Conservation (phyloP, 2,797 vertebrate genomes). For the Poecile montanus region DNA sequence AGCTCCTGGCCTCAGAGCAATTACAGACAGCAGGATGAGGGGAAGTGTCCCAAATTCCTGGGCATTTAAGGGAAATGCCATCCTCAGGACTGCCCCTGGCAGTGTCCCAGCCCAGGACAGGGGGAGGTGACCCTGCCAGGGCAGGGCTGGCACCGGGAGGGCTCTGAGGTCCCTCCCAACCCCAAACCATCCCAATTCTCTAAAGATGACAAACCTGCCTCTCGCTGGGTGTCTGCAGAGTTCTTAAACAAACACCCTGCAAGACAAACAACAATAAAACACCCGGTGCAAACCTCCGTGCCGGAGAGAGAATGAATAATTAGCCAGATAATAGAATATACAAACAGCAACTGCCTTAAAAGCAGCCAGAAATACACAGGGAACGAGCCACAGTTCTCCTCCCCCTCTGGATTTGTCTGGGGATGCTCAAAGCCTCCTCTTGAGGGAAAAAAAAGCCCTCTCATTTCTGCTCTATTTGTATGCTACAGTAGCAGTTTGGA, state of each 20-base stretch:
- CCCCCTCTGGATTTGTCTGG: neutral
- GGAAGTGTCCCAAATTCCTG: conserved; percentile 4
- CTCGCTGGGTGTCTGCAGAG: neutral
- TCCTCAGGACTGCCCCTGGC: neutral
- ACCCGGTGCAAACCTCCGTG: neutral
- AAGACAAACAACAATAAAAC: neutral
- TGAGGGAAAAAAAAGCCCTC: neutral
- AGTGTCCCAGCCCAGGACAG: neutral
- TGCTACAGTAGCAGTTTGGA: conserved; percentile 34
- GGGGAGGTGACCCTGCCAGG: neutral
- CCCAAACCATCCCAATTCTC: too few species aligned
- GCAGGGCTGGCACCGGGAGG: neutral
- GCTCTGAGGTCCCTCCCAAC: neutral
- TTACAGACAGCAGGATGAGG: conserved; percentile 40
- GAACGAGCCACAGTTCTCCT: neutral
- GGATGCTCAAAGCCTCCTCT: conserved; percentile 10
- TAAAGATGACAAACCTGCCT: neutral
- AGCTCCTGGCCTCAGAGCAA: conserved; percentile 45
- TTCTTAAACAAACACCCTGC: neutral
- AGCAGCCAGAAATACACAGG: neutral
- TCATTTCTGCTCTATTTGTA: conserved; percentile 33
- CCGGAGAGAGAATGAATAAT: neutral
- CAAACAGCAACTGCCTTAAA: conserved; percentile 6
- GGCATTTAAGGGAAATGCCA: conserved; percentile 7
- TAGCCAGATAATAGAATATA: neutral